These are phyloP conservation scores for Megaceryle torquata DNA, from an alignment of 2,113 vertebrate species.

Conservation along the genomic window DNA sequence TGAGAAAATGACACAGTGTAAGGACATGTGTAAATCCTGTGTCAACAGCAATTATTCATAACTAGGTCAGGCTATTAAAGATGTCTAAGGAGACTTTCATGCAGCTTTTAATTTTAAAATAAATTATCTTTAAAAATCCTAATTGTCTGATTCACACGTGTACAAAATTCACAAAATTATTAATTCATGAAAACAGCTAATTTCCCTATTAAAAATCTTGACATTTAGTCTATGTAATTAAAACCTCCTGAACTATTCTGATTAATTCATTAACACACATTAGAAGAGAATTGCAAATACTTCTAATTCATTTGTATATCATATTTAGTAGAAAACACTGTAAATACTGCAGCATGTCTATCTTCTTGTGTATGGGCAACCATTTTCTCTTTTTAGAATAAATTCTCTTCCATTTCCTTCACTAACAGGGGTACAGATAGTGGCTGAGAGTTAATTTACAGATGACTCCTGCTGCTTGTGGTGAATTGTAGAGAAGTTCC, in stretches of 20 bases:
- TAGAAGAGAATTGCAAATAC: not conserved
- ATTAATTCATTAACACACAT: not conserved
- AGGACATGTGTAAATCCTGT: not conserved
- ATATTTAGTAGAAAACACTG: not conserved
- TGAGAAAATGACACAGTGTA: not conserved
- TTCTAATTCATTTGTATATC: not conserved
- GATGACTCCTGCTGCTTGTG: not conserved
- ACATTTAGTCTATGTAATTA: not conserved
- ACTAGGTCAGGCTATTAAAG: not conserved
- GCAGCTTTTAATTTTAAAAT: not conserved
- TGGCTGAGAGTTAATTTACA: not conserved
- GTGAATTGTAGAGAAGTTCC: not conserved
- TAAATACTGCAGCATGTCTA: not conserved
- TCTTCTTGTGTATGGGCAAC: not conserved
- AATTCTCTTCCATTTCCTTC: not conserved
- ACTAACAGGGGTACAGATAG: not conserved
- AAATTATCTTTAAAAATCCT: not conserved
- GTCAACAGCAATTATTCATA: conserved; percentile 20
- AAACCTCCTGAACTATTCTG: not conserved
- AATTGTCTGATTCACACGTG: not conserved
- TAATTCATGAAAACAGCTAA: not conserved
- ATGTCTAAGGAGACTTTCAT: not conserved
- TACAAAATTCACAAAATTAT: not conserved
- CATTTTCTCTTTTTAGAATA: not conserved
- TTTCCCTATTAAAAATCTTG: not conserved